Evolutionary conservation across 1,140 invertebrate species (phyloP), one percentile per base, ranked within the genome.

Genomic region (Drosophila leontia): DNA sequence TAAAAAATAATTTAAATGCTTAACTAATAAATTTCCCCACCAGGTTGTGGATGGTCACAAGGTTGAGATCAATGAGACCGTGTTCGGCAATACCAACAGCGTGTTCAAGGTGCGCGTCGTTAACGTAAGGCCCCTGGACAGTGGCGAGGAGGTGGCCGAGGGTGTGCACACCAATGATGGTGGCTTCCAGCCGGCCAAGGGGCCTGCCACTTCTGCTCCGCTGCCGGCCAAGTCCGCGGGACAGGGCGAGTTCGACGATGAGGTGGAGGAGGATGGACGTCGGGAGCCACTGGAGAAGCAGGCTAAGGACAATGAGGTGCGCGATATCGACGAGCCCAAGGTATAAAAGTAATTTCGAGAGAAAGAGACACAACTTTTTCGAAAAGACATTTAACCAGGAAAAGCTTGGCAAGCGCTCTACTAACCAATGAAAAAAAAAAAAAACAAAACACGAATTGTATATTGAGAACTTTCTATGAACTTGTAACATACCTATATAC

Each of bases 21-120:
- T 19, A 19, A 19, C 23, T 23, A 23, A 23, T 23, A 23, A 23
- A 23, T 32, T 19, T 48, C 26, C 9, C 11, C 12, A 35, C n/a
- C 17, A 92, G 91, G 76, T 92, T 48, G 85, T 92, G 26, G 78
- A 92, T 81, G 91, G 91, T 12, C 91, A 92, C 67, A 86, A 86
- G 62, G 75, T 92, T 26, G 91, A 92, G 71, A 87, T 92, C 47
- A 92, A 92, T 56, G 91, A 92, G 59, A 92, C 91, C 5, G 78
- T 82, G 3, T 91, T 88, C n/a, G 91, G 88, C 6, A 78, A 90
- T 55, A 50, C 17, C 13, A 91, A 92, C 50, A 91, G 74, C 55
- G 34, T 82, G 44, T 92, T 90, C 71, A 92, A 91, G 79, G 90
- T 92, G 32, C 91, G 91, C 37, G 37, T 92, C 56, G 86, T 92